Base-by-base conservation (phyloP, 1,140 invertebrate genomes). In the Chionoecetes opilio region DNA sequence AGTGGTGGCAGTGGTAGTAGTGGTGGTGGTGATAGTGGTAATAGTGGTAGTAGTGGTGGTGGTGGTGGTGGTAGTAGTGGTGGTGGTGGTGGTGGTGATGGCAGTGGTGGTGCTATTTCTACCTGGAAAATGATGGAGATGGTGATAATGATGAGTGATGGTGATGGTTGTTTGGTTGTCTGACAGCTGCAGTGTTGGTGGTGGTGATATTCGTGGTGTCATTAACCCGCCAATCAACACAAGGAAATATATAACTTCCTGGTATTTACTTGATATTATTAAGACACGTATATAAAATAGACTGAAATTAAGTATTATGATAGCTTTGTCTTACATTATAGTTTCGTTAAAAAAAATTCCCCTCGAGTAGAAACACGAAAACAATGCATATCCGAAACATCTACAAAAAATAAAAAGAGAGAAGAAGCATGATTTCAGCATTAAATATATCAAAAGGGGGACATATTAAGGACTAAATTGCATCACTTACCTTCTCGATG, bases 91-190 rank as follows among this genome's bases (percentile, higher is more conserved):
- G 63, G 1, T n/a, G 63, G 21, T 75, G 53, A 26, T 75, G 53
- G 21, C 21, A 2, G 53, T 75, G 53, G 21, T 75, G 63, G 46
- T 9, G n/a, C n/a, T n/a, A n/a, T n/a, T n/a, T n/a, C n/a, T n/a
- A n/a, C n/a, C n/a, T n/a, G n/a, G n/a, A n/a, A n/a, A n/a, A n/a
- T n/a, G 41, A 46, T 46, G 41, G 5, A 46, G 41, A 14, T 46
- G 63, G 63, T 75, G 63, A n/a, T 75, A 26, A 26, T 75, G 63
- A 75, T 75, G 63, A 75, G 63, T 75, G 63, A 75, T n/a, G n/a
- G 63, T 21, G 63, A 46, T 46, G 14, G 63, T 26, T 21, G 63
- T 26, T n/a, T 75, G 11, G 63, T n/a, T 75, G 63, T 75, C 63
- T 75, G 21, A 21, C n/a, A 26, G 63, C 46, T 53, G 46, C n/a